Base-by-base conservation (phyloP, 2,888 invertebrate species). In the Pristionchus mayeri region DNA sequence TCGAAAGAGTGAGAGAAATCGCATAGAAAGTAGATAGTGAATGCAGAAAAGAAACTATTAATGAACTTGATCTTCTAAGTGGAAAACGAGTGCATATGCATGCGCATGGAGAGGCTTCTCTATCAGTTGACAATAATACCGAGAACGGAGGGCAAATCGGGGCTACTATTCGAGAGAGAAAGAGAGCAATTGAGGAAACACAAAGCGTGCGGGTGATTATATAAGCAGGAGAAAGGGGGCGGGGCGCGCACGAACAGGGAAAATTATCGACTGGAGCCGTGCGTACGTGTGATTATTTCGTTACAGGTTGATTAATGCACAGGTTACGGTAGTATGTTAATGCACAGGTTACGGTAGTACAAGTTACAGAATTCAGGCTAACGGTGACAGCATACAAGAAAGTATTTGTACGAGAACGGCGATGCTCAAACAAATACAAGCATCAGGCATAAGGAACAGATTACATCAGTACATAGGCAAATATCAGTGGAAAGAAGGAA, bases 261-360 rank as follows among this genome's bases (percentile, higher is more conserved):
- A 4, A 18, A n/a, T n/a, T n/a, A n/a, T n/a, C n/a, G n/a, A n/a
- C n/a, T n/a, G n/a, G n/a, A n/a, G n/a, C n/a, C n/a, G n/a, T n/a
- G n/a, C n/a, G n/a, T n/a, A n/a, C n/a, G n/a, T n/a, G 67, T 6
- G 67, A 37, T 67, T 34, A 67, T 34, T 67, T 67, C 34, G 21
- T 37, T n/a, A 67, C 67, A n/a, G 40, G 67, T 67, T 67, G 67
- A 67, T 67, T 67, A 67, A 67, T 67, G 67, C 67, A 67, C 67
- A 3, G 67, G 37, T 67, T 67, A 67, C 67, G 34, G 67, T 67
- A 67, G 67, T 37, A 67, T 67, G 67, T 67, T 37, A 67, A 37
- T 67, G 67, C n/a, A n/a, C n/a, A n/a, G n/a, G n/a, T n/a, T n/a
- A n/a, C n/a, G n/a, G n/a, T n/a, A n/a, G n/a, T 54, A 21, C n/a